A percentile compares a stretch with the other conserved stretches of the same genome.
Conservation (phyloP, 2,888 invertebrate genomes). For the Aphrophora alni region DNA sequence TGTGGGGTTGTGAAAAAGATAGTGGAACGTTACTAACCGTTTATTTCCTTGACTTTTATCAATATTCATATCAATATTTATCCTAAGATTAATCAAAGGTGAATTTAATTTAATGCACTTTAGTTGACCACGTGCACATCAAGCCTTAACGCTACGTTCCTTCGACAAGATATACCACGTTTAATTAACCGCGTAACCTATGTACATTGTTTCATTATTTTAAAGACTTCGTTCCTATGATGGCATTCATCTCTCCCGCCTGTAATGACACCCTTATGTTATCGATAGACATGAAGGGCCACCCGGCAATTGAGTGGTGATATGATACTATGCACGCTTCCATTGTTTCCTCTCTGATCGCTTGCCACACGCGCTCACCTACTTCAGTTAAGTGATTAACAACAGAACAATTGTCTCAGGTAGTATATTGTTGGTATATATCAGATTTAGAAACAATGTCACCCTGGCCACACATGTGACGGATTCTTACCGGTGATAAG, state of each 20-base stretch:
- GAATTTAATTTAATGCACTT: too few relatives aligned
- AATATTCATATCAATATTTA: too few relatives aligned
- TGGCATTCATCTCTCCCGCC: background rate
- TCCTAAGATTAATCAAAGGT: too few relatives aligned
- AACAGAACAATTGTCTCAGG: conserved; percentile 9
- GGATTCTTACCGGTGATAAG: background rate
- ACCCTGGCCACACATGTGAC: background rate
- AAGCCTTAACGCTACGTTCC: background rate
- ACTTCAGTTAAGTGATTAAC: background rate
- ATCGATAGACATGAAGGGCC: background rate
- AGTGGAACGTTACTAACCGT: too few relatives aligned
- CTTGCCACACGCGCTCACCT: background rate
- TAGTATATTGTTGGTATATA: background rate
- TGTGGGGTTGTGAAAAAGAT: too few relatives aligned
- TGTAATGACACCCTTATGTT: too few relatives aligned
- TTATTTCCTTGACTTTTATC: too few relatives aligned
- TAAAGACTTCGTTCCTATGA: background rate
- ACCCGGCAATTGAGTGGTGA: background rate
- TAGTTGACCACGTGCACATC: too few relatives aligned
- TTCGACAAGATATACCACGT: background rate
- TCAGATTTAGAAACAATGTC: background rate
- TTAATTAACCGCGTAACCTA: background rate
- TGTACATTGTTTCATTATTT: background rate
- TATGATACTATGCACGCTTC: background rate
- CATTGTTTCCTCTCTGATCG: background rate